phyloP scores from a whole-genome alignment of 2,888 invertebrate species.

The Ametastegia equiseti region DNA sequence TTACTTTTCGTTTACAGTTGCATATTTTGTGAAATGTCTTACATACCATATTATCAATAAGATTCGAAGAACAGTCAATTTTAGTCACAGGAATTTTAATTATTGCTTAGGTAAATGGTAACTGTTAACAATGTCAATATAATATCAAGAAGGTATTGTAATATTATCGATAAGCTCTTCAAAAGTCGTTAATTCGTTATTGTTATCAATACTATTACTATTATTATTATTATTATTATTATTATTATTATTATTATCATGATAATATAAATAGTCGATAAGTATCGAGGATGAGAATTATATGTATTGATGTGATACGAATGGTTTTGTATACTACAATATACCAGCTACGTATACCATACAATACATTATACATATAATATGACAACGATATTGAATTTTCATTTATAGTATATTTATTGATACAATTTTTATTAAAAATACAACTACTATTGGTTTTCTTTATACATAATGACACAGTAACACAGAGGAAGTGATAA shows the following conservation, averaged over 20 bases:
- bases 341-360: too few species aligned
- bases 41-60: neutral
- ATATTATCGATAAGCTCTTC: slow-evolving; percentile 30
- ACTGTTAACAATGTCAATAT: slow-evolving; percentile 5
- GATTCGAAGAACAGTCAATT: neutral
- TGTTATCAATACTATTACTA: neutral
- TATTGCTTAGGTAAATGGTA: slow-evolving; percentile 16
- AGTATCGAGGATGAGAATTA: neutral
- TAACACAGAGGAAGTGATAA: slow-evolving; percentile 23
- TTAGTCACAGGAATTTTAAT: slow-evolving; percentile 15
- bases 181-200: slow-evolving; percentile 3
- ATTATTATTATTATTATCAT: too few species aligned
- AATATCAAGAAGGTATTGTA: slow-evolving; percentile 16
- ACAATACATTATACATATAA: neutral
- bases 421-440: slow-evolving; percentile 34
- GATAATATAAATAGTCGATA: neutral
- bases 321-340: too few species aligned
- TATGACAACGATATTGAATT: neutral
- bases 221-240: too few species aligned
- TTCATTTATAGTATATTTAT: slow-evolving; percentile 8
- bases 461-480: slow-evolving; percentile 40
- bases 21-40: neutral
- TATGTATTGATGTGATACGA: neutral
- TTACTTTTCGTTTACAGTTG: too few species aligned
- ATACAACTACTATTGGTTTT: slow-evolving; percentile 41